Conservation (phyloP, 2,113 vertebrate species). For the Miniopterus natalensis region DNA sequence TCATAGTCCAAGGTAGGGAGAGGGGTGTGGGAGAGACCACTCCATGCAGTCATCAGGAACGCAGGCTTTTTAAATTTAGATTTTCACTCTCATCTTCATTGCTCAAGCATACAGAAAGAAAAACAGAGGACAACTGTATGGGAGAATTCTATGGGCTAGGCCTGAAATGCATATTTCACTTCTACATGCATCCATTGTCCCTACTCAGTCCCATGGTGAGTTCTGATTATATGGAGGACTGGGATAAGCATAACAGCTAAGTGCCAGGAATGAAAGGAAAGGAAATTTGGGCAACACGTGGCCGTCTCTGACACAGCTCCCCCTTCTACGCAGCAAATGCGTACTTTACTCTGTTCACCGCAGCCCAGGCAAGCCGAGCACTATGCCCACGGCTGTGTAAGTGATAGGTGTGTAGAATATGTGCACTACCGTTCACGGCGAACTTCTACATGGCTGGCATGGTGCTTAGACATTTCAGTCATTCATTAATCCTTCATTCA, state of each 20-base stretch:
- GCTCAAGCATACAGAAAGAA: background rate
- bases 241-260: background rate
- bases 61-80: background rate
- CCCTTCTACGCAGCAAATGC: background rate
- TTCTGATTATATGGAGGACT: background rate
- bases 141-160: background rate
- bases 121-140: background rate
- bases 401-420: background rate
- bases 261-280: background rate
- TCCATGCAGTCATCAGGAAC: background rate
- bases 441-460: background rate
- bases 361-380: background rate
- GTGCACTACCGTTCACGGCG: background rate
- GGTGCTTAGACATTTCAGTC: background rate
- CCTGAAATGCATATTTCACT: slow-evolving; percentile 1
- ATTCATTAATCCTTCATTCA: background rate
- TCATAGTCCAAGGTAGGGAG: background rate
- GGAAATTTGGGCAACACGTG: background rate
- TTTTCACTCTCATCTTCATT: slow-evolving; percentile 13
- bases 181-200: background rate
- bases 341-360: background rate
- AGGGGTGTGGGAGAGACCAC: background rate
- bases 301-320: background rate
- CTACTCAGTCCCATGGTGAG: background rate
- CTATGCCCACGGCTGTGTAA: background rate